phyloP scores from a whole-genome alignment of 1,140 invertebrate genomes.

The Drosophila parabipectinata region DNA sequence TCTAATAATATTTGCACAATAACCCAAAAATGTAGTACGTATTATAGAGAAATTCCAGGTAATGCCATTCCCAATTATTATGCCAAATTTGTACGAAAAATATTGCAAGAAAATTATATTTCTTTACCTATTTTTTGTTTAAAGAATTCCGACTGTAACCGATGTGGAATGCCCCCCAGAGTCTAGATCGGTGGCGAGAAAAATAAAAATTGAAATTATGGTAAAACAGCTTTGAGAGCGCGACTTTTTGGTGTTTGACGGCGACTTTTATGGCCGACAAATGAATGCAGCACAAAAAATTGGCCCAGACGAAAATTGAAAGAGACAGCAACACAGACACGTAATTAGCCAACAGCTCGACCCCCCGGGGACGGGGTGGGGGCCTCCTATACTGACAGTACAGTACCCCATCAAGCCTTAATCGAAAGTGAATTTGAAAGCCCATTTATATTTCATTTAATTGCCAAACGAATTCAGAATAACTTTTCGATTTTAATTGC shows the following conservation, averaged over 20 bases:
- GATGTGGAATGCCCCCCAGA: slow-evolving; percentile 16
- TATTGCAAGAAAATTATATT: not conserved
- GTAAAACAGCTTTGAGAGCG: slow-evolving; percentile 66
- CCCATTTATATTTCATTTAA: slow-evolving; percentile 63
- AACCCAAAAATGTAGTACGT: not conserved
- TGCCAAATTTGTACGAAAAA: not conserved
- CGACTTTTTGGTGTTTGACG: slow-evolving; percentile 67
- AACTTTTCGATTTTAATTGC: slow-evolving; percentile 70
- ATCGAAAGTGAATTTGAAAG: slow-evolving; percentile 67
- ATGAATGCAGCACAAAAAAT: slow-evolving; percentile 76
- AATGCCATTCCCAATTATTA: not conserved
- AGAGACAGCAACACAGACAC: slow-evolving; percentile 72
- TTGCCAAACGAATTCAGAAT: slow-evolving; percentile 65
- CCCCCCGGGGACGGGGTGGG: not conserved
- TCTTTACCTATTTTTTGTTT: not conserved
- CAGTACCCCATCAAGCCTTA: slow-evolving; percentile 36
- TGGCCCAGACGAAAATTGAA: slow-evolving; percentile 75
- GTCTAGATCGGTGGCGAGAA: slow-evolving; percentile 16
- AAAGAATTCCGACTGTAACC: slow-evolving; percentile 26
- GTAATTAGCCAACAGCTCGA: slow-evolving; percentile 71
- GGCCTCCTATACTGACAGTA: not conserved
- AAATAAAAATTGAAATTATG: slow-evolving; percentile 70
- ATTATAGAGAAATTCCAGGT: not conserved
- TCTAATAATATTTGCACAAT: not conserved
- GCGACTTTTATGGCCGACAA: slow-evolving; percentile 80